Evolutionary conservation across 2,113 vertebrate species (phyloP).

Genomic region (Proterorhinus semilunaris): DNA sequence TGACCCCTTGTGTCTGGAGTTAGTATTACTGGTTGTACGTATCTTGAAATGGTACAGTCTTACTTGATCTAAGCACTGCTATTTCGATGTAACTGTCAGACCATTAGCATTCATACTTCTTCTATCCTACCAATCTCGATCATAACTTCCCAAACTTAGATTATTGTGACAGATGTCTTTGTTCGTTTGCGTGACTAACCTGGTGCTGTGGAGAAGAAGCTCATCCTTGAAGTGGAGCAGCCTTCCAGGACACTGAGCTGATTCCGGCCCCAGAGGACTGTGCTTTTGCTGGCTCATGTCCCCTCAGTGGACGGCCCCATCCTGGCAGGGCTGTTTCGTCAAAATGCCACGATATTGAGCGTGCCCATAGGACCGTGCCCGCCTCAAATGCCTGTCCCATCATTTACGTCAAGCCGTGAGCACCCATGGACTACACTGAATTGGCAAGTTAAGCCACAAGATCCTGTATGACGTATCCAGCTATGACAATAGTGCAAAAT

Average conservation of each 20-base stretch:
- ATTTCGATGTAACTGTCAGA: too few relatives aligned
- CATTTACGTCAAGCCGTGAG: conserved; percentile 30
- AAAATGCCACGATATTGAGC: conserved; percentile 67
- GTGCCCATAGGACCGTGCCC: conserved; percentile 47
- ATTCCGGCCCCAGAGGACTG: conserved; percentile 48
- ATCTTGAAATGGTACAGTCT: too few relatives aligned
- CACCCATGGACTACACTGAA: conserved; percentile 36
- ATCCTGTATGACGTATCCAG: not conserved
- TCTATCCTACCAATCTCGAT: too few relatives aligned
- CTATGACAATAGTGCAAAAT: too few relatives aligned
- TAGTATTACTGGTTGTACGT: too few relatives aligned
- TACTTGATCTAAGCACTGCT: too few relatives aligned
- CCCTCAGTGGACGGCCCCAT: conserved; percentile 44
- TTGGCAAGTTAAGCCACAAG: conserved; percentile 9
- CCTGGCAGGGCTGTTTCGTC: conserved; percentile 68
- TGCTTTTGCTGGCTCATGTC: conserved; percentile 37
- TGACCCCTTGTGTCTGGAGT: too few relatives aligned
- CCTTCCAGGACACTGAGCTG: conserved; percentile 56
- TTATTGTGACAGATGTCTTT: conserved; percentile 37
- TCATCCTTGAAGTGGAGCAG: conserved; percentile 62
- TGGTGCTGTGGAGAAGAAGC: conserved; percentile 32
- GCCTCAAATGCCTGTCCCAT: conserved; percentile 41
- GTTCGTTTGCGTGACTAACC: conserved; percentile 12
- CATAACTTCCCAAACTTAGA: conserved; percentile 21
- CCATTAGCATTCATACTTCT: too few relatives aligned